Conservation (phyloP, 2,888 invertebrate genomes). For the Drosophila borealis region DNA sequence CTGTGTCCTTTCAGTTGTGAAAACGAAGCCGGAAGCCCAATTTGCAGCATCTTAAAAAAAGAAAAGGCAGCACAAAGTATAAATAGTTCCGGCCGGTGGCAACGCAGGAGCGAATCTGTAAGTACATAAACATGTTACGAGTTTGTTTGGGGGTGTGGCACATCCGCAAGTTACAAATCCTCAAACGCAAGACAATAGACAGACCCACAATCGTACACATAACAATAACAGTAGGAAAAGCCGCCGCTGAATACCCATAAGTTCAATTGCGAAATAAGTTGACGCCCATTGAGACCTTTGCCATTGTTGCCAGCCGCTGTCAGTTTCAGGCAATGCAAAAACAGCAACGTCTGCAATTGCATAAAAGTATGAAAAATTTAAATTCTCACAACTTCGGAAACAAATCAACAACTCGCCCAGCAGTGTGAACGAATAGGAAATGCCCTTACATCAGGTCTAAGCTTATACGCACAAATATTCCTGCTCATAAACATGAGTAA, state of each 20-base stretch:
- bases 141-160: conserved; percentile 20
- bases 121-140: conserved; percentile 17
- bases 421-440: neutral
- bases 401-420: neutral
- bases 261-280: conserved; percentile 39
- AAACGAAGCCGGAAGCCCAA: neutral
- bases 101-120: conserved; percentile 26
- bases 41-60: neutral
- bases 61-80: neutral
- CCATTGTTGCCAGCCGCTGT: conserved; percentile 32
- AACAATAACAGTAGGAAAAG: conserved; percentile 39
- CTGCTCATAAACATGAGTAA: no score
- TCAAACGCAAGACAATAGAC: conserved; percentile 32
- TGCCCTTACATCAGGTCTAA: neutral
- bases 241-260: neutral
- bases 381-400: conserved; percentile 15
- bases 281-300: conserved; percentile 31
- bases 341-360: conserved; percentile 6
- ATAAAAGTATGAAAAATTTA: conserved; percentile 14
- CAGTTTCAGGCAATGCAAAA: neutral
- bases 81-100: conserved; percentile 3
- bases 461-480: no score
- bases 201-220: conserved; percentile 26
- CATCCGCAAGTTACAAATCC: conserved; percentile 28
- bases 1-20: conserved; percentile 27